phyloP scores from a whole-genome alignment of 2,888 invertebrate species.

The Seira ritae region DNA sequence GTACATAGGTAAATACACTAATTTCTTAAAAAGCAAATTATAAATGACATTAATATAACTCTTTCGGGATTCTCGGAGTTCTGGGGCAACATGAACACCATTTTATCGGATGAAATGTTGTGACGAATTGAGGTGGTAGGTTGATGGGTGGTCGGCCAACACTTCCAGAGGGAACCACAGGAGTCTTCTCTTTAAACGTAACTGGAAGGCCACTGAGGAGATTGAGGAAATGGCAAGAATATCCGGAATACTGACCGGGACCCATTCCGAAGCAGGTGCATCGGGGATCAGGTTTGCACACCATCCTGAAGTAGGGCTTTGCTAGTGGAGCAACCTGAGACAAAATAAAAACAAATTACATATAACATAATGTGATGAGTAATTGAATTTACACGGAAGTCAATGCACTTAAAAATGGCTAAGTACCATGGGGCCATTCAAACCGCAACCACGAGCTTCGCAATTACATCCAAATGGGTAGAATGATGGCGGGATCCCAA shows the following conservation, averaged over 20 bases:
- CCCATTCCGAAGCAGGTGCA: slow-evolving; percentile 52
- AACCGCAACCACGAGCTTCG: slow-evolving; percentile 30
- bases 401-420: neutral
- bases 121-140: slow-evolving; percentile 19
- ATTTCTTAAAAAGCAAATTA: no score
- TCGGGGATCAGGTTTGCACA: slow-evolving; percentile 25
- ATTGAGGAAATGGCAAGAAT: slow-evolving; percentile 38
- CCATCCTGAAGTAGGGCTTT: slow-evolving; percentile 32
- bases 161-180: slow-evolving; percentile 11
- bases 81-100: slow-evolving; percentile 53
- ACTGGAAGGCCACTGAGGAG: slow-evolving; percentile 39
- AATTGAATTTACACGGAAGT: neutral
- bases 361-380: neutral
- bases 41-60: neutral
- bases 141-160: slow-evolving; percentile 17
- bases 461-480: slow-evolving; percentile 50
- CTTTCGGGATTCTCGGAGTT: neutral
- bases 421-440: slow-evolving; percentile 42
- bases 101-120: slow-evolving; percentile 26
- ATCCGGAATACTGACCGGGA: slow-evolving; percentile 46
- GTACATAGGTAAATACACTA: no score
- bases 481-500: slow-evolving; percentile 33
- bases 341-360: neutral
- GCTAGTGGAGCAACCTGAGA: slow-evolving; percentile 44
- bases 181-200: slow-evolving; percentile 35